Evolutionary conservation across 2,888 invertebrate species (phyloP), one percentile per base, ranked within the genome.

Genomic region (Incurvaria masculella): DNA sequence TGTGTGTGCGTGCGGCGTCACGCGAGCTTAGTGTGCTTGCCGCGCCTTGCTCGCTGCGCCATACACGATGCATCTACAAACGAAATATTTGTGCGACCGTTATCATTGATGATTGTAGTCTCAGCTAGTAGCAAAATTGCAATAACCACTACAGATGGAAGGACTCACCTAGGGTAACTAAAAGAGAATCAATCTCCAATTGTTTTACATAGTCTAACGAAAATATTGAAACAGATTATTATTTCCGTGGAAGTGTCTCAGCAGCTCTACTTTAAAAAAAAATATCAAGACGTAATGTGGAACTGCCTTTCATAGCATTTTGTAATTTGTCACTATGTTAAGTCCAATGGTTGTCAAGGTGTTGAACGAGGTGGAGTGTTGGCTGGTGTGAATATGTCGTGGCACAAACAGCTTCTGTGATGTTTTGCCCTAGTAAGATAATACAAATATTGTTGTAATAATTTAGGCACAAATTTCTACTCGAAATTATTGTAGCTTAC

Each of bases 251-350:
- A 74, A 74, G 74, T 75, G 75, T 74, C 75, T 75, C 62, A 61
- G 61, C 59, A 14, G 14, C 14, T 33, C 10, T 4, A 23, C 4
- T 6, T 23, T 23, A 23, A 6, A 10, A 23, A 23, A 14, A 65
- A 44, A 48, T 51, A 50, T 63, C 65, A 63, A 60, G 60, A 61
- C 61, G 62, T 66, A 63, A 64, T 61, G 60, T 66, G 61, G 53
- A 68, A 68, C 65, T 67, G 73, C 70, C 69, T 73, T 63, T 67
- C 56, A 65, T 69, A 72, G 71, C 68, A 66, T 73, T 74, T 74
- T 72, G 65, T 74, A 75, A 72, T 63, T 72, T 73, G 72, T 69
- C 72, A 68, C n/a, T n/a, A n/a, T n/a, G n/a, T n/a, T 33, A 68
- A 59, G 52, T 66, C 69, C n/a, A 67, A 66, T 57, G 58, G 60